Conservation (phyloP, 35 echinoderm and acorn worm species). For the Chiridota heheva region DNA sequence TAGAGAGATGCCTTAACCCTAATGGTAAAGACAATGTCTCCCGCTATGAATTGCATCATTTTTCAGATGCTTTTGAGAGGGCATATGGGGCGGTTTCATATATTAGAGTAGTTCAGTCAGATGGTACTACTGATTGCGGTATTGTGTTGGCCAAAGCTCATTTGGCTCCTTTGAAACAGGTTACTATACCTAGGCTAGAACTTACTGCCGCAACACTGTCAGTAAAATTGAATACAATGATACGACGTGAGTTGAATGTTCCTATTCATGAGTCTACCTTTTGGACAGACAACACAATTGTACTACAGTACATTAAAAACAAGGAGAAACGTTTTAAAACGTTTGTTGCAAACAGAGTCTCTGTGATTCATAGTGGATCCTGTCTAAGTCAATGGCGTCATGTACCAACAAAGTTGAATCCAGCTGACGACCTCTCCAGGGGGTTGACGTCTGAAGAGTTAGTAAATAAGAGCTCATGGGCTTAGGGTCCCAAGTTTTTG, state of each 20-base stretch:
- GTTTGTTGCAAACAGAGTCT: constrained; percentile 61
- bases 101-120: neutral
- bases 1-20: constrained; percentile 53
- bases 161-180: neutral
- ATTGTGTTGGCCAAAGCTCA: neutral
- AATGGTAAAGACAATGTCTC: neutral
- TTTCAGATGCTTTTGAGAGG: neutral
- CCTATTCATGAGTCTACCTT: constrained; percentile 12
- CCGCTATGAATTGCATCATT: constrained; percentile 24
- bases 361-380: constrained; percentile 41
- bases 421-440: constrained; percentile 54
- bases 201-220: constrained; percentile 1
- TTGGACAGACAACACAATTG: constrained; percentile 46
- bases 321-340: constrained; percentile 56
- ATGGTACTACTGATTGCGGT: neutral
- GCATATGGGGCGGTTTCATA: constrained; percentile 5
- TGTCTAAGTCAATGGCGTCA: constrained; percentile 49
- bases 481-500: constrained; percentile 45
- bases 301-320: constrained; percentile 57
- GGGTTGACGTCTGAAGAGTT: constrained; percentile 35
- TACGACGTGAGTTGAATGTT: constrained; percentile 13
- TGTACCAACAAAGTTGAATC: constrained; percentile 45
- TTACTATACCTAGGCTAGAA: constrained; percentile 9
- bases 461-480: constrained; percentile 20
- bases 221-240: neutral